Base-by-base conservation (phyloP, 2,797 vertebrate species). In the Moxostoma hubbsi region DNA sequence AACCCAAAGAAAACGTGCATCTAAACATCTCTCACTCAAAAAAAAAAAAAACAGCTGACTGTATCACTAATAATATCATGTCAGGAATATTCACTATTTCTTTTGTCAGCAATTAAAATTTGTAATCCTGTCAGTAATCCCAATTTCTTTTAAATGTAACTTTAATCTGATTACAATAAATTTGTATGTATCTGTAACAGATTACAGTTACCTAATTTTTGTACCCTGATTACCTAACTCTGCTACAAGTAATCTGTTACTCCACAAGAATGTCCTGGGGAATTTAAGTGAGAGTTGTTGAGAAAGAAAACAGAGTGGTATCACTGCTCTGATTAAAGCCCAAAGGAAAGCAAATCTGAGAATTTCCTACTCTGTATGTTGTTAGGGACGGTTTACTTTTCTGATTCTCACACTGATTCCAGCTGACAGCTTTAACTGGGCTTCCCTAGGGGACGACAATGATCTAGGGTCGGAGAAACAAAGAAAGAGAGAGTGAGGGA, bases 341-440 rank as follows among this genome's bases (percentile, higher is more conserved):
- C 24, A 10, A 66, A 72, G 54, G 76, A 59, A 78, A 58, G 13
- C 49, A 66, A 57, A 24, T 74, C 18, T 61, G 47, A 9, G 69
- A 71, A 4, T 4, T 36, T 9, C 63, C 6, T 54, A 81, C 59
- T 63, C 62, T 73, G 61, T 55, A 73, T 74, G 55, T 82, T 83
- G 66, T 80, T 80, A 64, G 70, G 70, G 64, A 58, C 76, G 71
- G 62, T 79, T 75, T 81, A 79, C 64, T 85, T 81, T 81, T 77
- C 76, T 63, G 79, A 71, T 82, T 68, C 68, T 73, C 74, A 70
- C 67, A 79, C 78, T 86, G 75, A 86, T 67, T 82, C 68, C 73
- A 76, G 54, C 64, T 81, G 85, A 82, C 82, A 82, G 75, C 55
- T 64, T 36, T 82, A 82, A 85, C 77, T 82, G 76, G 82, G 85